Conservation (phyloP, 2,113 vertebrate species). For the Cheirogaleus medius region DNA sequence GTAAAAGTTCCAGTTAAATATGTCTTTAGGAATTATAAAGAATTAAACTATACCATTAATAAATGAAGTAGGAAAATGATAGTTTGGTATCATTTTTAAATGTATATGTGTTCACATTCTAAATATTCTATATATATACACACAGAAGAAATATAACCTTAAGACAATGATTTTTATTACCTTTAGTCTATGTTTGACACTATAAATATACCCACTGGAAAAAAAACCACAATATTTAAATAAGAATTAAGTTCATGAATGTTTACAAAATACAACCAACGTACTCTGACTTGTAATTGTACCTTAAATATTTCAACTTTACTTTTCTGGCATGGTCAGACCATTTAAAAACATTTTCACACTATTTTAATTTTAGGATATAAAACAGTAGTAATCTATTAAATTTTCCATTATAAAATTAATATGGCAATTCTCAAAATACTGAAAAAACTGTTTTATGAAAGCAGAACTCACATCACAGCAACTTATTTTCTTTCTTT, state of each 20-base stretch:
- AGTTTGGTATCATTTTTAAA: slow-evolving; percentile 32
- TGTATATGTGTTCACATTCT: not conserved
- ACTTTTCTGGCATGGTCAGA: slow-evolving; percentile 64
- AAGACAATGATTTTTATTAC: slow-evolving; percentile 68
- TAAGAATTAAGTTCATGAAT: not conserved
- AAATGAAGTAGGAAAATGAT: not conserved
- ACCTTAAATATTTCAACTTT: slow-evolving; percentile 52
- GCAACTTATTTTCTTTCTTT: not conserved
- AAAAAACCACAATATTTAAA: not conserved
- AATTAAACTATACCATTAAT: slow-evolving; percentile 7
- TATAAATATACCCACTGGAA: not conserved
- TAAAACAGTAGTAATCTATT: slow-evolving; percentile 54
- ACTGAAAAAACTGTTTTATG: slow-evolving; percentile 61
- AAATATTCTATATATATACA: slow-evolving; percentile 7
- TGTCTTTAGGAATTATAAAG: not conserved
- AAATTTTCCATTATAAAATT: slow-evolving; percentile 51
- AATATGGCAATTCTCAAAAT: slow-evolving; percentile 73
- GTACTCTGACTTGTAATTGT: not conserved
- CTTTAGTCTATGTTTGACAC: slow-evolving; percentile 9
- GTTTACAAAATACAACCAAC: not conserved
- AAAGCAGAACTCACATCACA: slow-evolving; percentile 57
- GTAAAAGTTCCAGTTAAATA: slow-evolving; percentile 15
- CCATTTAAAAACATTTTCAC: slow-evolving; percentile 42
- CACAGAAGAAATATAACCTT: slow-evolving; percentile 6
- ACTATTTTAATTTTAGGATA: slow-evolving; percentile 54